Base-by-base conservation (phyloP, 2,797 vertebrate genomes). In the Hemibagrus guttatus region DNA sequence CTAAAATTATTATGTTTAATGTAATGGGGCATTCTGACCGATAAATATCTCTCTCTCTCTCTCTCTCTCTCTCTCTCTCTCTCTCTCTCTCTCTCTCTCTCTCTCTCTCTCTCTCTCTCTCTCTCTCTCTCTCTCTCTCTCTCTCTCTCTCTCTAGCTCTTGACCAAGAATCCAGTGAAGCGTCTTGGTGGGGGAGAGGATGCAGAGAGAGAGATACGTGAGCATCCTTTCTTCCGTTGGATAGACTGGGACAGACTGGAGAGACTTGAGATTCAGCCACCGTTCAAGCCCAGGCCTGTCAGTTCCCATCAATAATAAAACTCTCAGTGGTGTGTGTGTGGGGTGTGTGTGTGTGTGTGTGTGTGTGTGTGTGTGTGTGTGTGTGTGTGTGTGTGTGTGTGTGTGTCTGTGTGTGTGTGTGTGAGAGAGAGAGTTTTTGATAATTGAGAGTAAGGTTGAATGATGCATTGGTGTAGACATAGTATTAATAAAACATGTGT, bases 181-280 rank as follows among this genome's bases (percentile, higher is more conserved):
- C 97, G 97, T 69, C 93, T 98, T 85, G 97, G 97, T 31, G 96
- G 94, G 0, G 96, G 94, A 82, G 93, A 94, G 0, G 96, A 97
- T 0, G 96, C 96, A 0, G 97, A 98, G 76, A 93, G 95, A 87
- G 97, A 97, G 85, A 96, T 98, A 89, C 94, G 95, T 13, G 96
- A 96, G 35, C 97, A 98, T 69, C 95, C 95, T 3, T 98, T 98
- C 91, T 98, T 97, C 94, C 96, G 96, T 75, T 97, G 97, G 96
- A 96, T 97, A 54, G 97, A 98, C 93, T 98, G 97, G 97, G 97
- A 97, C 59, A 93, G 96, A 72, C 93, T 98, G 91, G 97, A 97
- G 90, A 94, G 94, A 63, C 90, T 98, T 91, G 97, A 98, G 93
- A 96, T 98, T 63, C 94, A 94, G 4, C 94, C 97, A 17, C 97